Evolutionary conservation across 37 sponge, comb jelly and placozoan species (phyloP).

Genomic region (Halichondria panicea): DNA sequence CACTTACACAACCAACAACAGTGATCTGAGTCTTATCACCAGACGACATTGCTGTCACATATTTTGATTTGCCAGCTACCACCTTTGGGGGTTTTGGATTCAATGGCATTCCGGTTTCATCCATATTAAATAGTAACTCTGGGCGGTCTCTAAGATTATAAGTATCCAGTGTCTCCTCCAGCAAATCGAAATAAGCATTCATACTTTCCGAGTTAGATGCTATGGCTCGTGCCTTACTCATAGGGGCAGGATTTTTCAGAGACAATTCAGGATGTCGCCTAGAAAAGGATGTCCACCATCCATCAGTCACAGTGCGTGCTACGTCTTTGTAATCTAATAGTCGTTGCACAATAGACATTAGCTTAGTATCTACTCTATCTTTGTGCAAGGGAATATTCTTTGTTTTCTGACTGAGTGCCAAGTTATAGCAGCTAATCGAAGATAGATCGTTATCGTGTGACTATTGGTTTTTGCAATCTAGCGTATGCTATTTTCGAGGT

Average conservation of each 20-base stretch:
- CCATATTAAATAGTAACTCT: not conserved
- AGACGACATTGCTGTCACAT: no score
- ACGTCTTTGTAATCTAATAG: no score
- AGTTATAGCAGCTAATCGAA: no score
- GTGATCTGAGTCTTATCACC: constrained; percentile 9
- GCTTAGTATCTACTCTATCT: no score
- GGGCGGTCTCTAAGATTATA: not conserved
- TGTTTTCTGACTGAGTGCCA: no score
- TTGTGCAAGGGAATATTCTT: no score
- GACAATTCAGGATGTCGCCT: not conserved
- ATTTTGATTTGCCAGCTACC: not conserved
- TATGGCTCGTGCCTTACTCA: not conserved
- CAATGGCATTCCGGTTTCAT: not conserved
- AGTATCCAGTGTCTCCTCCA: not conserved
- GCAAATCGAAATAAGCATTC: not conserved
- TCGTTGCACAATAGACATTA: no score
- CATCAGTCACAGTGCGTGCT: no score
- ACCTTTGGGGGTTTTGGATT: not conserved
- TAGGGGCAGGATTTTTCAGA: not conserved
- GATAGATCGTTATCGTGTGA: no score
- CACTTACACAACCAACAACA: constrained; percentile 13
- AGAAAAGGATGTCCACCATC: no score
- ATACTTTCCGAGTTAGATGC: not conserved
- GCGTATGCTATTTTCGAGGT: no score
- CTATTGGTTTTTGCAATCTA: no score